Conservation (phyloP, 2,113 vertebrate genomes). For the Chaenocephalus aceratus region DNA sequence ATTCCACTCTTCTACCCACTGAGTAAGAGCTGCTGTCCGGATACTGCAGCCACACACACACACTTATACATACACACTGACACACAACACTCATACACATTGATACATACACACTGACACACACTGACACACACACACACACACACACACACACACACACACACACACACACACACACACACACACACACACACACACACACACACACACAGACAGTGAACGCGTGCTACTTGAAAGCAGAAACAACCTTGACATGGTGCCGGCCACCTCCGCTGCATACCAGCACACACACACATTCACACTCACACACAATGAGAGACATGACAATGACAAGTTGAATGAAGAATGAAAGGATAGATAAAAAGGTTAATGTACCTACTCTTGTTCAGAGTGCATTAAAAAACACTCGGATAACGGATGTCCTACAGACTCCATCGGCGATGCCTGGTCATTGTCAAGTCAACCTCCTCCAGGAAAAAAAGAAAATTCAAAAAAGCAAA, state of each 20-base stretch:
- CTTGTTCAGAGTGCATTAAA: slow-evolving; percentile 99
- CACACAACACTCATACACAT: slow-evolving; percentile 28
- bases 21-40: slow-evolving; percentile 68
- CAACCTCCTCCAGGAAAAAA: slow-evolving; percentile 82
- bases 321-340: slow-evolving; percentile 77
- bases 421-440: slow-evolving; percentile 99
- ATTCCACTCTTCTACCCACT: slow-evolving; percentile 51
- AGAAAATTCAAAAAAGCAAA: slow-evolving; percentile 84
- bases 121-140: slow-evolving; percentile 42
- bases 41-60: slow-evolving; percentile 54
- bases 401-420: slow-evolving; percentile 94
- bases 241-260: slow-evolving; percentile 81
- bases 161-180: slow-evolving; percentile 13
- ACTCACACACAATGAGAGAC: slow-evolving; percentile 66
- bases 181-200: slow-evolving; percentile 38
- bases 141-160: slow-evolving; percentile 17
- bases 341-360: slow-evolving; percentile 54
- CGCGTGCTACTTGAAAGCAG: slow-evolving; percentile 78
- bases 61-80: slow-evolving; percentile 49
- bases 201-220: slow-evolving; percentile 46
- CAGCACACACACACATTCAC: slow-evolving; percentile 58
- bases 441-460: slow-evolving; percentile 91
- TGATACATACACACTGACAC: slow-evolving; percentile 28
- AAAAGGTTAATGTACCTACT: slow-evolving; percentile 95
- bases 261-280: slow-evolving; percentile 74